A percentile compares a stretch with the other conserved stretches of the same genome.
These are phyloP conservation scores for Syritta pipiens DNA, from an alignment of 2,888 invertebrate species.

Conservation along the genomic window DNA sequence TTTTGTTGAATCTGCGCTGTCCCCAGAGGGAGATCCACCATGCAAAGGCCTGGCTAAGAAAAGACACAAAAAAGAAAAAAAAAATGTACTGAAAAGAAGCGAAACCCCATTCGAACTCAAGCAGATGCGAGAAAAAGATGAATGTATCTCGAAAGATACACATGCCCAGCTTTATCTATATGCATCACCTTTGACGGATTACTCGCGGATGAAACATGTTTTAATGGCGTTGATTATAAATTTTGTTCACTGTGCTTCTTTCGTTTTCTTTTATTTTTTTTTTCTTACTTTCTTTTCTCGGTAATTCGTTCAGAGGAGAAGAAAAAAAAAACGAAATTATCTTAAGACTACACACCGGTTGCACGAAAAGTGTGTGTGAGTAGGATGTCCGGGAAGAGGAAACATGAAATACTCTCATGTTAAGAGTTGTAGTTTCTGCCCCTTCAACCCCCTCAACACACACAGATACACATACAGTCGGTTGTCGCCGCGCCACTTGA, in stretches of 20 bases:
- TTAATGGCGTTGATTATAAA: conserved; percentile 66
- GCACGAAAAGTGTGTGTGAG: not conserved
- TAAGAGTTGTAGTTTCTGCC: conserved; percentile 42
- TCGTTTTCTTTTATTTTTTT: not conserved
- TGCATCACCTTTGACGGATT: conserved; percentile 68
- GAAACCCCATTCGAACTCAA: conserved; percentile 19
- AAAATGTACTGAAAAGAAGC: not conserved
- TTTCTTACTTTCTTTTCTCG: not conserved
- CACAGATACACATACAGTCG: conserved; percentile 14
- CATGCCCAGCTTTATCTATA: conserved; percentile 53
- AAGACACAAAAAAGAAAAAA: conserved; percentile 7
- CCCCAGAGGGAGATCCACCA: conserved; percentile 19
- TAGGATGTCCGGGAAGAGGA: conserved; percentile 54
- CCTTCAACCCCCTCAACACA: conserved; percentile 37
- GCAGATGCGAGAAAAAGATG: conserved; percentile 68
- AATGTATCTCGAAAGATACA: conserved; percentile 61
- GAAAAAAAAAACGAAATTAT: not conserved
- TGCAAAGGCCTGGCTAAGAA: conserved; percentile 6
- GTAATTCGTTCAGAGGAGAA: conserved; percentile 2
- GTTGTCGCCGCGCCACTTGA: conserved; percentile 62
- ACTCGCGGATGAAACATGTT: conserved; percentile 67
- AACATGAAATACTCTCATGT: conserved; percentile 61
- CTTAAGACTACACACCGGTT: conserved; percentile 3
- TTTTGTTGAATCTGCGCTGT: conserved; percentile 4
- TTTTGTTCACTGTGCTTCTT: conserved; percentile 30